Conservation (phyloP, 2,113 vertebrate genomes). For the Reinhardtius hippoglossoides region DNA sequence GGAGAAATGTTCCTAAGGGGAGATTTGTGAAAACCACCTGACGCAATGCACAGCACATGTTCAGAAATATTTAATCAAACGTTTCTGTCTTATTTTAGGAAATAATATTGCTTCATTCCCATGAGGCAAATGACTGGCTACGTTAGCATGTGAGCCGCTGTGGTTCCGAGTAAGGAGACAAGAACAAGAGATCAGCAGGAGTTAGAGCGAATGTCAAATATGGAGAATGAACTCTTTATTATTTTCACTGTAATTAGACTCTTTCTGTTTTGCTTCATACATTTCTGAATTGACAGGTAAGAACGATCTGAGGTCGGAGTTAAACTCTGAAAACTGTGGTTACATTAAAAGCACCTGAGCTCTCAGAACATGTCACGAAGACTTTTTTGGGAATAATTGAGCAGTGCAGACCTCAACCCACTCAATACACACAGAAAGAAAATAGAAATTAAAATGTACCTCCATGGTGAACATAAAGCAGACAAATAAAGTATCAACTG, state of each 20-base stretch:
- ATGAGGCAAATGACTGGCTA: background rate
- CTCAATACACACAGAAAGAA: too few relatives aligned
- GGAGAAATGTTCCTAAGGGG: conserved; percentile 25
- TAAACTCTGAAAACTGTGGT: background rate
- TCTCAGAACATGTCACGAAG: too few relatives aligned
- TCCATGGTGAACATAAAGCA: too few relatives aligned
- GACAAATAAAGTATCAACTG: background rate
- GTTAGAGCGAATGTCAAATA: background rate
- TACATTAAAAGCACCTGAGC: background rate
- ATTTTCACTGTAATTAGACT: background rate
- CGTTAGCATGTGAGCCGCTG: background rate
- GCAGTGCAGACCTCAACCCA: too few relatives aligned
- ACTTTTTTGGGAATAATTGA: too few relatives aligned
- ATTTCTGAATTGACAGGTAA: background rate
- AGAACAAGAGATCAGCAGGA: background rate
- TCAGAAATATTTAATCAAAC: conserved; percentile 38
- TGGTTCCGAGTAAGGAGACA: background rate
- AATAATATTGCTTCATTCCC: background rate
- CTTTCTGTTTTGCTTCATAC: too few relatives aligned
- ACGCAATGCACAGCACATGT: conserved; percentile 20
- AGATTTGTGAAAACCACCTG: conserved; percentile 41
- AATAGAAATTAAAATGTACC: too few relatives aligned
- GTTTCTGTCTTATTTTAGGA: background rate
- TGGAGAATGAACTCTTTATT: background rate
- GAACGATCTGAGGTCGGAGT: background rate